These are phyloP conservation scores for Eledona agricola DNA, from an alignment of 2,888 invertebrate genomes.

Conservation along the genomic window DNA sequence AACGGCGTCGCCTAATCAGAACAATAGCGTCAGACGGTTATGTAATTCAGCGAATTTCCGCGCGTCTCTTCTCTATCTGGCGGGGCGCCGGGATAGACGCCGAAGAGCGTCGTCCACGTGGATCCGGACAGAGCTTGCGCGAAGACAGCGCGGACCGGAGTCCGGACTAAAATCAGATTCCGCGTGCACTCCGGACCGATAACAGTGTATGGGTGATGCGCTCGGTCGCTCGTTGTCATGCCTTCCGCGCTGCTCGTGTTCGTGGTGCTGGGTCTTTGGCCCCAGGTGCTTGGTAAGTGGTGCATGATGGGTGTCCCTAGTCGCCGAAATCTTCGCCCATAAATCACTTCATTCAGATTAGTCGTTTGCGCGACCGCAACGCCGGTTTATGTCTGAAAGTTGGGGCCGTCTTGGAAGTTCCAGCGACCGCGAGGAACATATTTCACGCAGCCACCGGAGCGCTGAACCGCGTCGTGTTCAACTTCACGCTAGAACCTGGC, in stretches of 20 bases:
- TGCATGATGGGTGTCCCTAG: conserved; percentile 3
- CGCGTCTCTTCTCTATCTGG: conserved; percentile 24
- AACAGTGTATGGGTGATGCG: conserved; percentile 51
- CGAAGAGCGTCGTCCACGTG: conserved; percentile 42
- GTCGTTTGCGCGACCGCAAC: conserved; percentile 57
- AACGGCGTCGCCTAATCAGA: conserved; percentile 32
- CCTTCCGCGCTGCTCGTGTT: conserved; percentile 52
- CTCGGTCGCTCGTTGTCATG: conserved; percentile 51
- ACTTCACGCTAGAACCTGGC: conserved; percentile 37
- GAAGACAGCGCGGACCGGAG: conserved; percentile 35
- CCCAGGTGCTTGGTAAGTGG: conserved; percentile 48
- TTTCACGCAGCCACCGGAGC: conserved; percentile 52
- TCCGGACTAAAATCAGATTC: conserved; percentile 44
- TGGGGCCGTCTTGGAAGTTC: conserved; percentile 57
- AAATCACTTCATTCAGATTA: conserved; percentile 62
- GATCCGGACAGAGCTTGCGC: conserved; percentile 49
- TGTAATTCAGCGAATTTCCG: conserved; percentile 31
- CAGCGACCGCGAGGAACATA: conserved; percentile 57
- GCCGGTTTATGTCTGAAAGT: conserved; percentile 54
- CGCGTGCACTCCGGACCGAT: conserved; percentile 42
- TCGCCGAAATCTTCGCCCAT: conserved; percentile 59
- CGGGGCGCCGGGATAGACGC: conserved; percentile 17
- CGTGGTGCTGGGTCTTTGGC: conserved; percentile 40
- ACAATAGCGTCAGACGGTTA: conserved; percentile 31
- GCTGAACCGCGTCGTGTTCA: conserved; percentile 48